Base-by-base conservation (phyloP, 23 tunicate genomes). In the Aplidium turbinatum region DNA sequence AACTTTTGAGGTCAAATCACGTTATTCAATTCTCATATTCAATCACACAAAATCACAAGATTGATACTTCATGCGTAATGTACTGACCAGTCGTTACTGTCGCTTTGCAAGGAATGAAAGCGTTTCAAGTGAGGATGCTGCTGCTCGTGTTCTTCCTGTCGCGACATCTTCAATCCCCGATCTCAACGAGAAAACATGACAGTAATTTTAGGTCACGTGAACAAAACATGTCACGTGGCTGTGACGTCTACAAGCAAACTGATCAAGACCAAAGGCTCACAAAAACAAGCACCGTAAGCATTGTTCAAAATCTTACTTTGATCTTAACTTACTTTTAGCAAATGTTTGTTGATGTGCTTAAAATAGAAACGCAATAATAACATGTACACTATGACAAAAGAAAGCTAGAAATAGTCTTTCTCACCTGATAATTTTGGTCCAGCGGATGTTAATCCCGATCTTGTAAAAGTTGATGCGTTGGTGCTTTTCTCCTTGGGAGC, bases 71-170 rank as follows among this genome's bases (percentile, higher is more conserved):
- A n/a, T n/a, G n/a, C n/a, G n/a, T 9, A 42, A 42, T 9, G 16
- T 16, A 66, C 61, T 56, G 32, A 53, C 65, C 79, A 48, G 4
- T 73, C 65, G 9, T 57, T 76, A 21, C 63, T 57, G 19, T 30
- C 57, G 38, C 26, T 67, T 36, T 76, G 61, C 28, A 71, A 31
- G 9, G 42, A 38, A 26, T 76, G 71, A 31, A 76, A 76, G 26
- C 81, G 33, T 40, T 76, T 76, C 16, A 42, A 57, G 16, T 73
- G 79, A 11, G 65, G 67, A 67, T 36, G 73, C 21, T 76, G 67
- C 35, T 36, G 73, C 21, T 76, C 81, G 22, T 31, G 70, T 23
- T 76, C 81, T 26, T 23, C 35, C 71, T 76, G 81, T 23, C 63
- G 70, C 7, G 63, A 16, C 36, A 61, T 20, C 35, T 60, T 76